Percentiles rank a stretch among this genome's conserved stretches.
Evolutionary conservation across 35 echinoderm and acorn worm genomes (phyloP).

Genomic region (Anneissia japonica): DNA sequence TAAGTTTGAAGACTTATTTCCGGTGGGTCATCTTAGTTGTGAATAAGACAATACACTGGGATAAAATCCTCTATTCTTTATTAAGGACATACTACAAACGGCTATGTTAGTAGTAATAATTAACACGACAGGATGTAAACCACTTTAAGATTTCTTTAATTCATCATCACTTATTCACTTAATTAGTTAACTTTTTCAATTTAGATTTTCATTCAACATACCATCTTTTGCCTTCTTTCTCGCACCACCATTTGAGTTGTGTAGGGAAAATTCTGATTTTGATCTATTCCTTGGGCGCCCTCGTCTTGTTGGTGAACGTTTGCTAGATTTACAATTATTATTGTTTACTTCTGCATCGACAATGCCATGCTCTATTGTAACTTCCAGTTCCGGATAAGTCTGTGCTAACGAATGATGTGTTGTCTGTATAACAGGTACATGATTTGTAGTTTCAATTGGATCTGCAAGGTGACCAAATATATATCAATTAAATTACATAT

Average conservation of each 20-base stretch:
- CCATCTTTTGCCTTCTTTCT: slow-evolving; percentile 37
- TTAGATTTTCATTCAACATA: no score
- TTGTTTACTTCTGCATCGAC: neutral
- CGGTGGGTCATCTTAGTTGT: no score
- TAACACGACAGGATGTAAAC: no score
- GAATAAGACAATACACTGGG: no score
- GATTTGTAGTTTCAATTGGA: neutral
- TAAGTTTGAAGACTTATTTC: no score
- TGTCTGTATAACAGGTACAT: neutral
- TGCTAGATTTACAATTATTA: neutral
- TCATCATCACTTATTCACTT: no score
- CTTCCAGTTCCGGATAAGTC: slow-evolving; percentile 13
- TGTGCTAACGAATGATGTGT: neutral
- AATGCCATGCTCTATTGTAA: slow-evolving; percentile 19
- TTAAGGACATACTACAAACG: no score
- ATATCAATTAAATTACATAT: no score
- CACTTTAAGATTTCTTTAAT: no score
- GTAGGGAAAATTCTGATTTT: slow-evolving; percentile 32
- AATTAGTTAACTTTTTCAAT: no score
- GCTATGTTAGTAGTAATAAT: no score
- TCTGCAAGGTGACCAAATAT: neutral
- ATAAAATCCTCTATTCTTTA: no score
- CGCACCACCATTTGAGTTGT: slow-evolving; percentile 19
- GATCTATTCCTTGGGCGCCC: slow-evolving; percentile 15
- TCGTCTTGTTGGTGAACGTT: neutral